Percentiles rank a stretch among this genome's conserved stretches.
Evolutionary conservation across 2,113 vertebrate genomes (phyloP).

Genomic region (Zosterops pallidus): DNA sequence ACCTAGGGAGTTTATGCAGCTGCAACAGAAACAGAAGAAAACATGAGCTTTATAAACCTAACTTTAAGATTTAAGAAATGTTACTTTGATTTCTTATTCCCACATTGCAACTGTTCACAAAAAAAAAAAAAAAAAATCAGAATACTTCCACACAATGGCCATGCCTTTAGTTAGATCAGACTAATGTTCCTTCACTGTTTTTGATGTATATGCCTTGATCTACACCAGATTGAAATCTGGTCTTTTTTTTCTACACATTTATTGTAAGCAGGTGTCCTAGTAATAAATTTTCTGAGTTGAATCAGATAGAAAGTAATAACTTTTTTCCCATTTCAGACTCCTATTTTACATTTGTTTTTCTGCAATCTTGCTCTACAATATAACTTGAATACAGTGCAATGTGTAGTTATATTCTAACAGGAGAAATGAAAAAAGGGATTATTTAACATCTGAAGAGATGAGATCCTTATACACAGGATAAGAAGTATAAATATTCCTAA

Average conservation of each 20-base stretch:
- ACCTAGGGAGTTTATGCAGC: not conserved
- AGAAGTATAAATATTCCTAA: not conserved
- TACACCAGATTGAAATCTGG: not conserved
- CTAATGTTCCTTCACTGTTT: not conserved
- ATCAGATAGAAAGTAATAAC: not conserved
- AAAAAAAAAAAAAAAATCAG: not conserved
- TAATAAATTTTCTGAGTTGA: not conserved
- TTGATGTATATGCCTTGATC: not conserved
- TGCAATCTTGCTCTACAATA: not conserved
- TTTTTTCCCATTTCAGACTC: not conserved
- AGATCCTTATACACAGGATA: not conserved
- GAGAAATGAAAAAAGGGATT: not conserved
- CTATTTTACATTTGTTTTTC: not conserved
- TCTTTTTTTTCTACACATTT: not conserved
- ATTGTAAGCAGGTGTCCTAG: not conserved
- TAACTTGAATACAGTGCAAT: not conserved
- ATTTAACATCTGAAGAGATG: not conserved
- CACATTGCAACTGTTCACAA: not conserved
- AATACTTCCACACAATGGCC: not conserved
- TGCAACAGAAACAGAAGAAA: not conserved
- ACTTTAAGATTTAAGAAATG: not conserved
- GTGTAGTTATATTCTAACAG: not conserved
- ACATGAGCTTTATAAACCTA: not conserved
- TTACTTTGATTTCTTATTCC: not conserved
- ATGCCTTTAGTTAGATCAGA: not conserved